Evolutionary conservation across 2,888 invertebrate species (phyloP), one percentile per base, ranked within the genome.

Genomic region (Bombylius discolor): DNA sequence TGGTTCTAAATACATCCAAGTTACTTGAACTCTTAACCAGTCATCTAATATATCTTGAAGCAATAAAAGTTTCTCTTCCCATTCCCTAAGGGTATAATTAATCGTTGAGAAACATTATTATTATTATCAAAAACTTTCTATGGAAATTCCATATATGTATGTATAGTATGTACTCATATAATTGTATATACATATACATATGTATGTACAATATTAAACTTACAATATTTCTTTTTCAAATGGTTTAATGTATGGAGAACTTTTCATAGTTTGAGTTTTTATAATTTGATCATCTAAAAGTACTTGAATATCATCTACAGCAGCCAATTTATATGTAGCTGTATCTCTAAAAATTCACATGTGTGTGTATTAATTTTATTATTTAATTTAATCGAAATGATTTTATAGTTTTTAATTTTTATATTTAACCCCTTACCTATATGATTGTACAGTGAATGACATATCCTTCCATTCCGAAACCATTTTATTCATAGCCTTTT

Each of bases 211-310:
- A 50, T 32, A 32, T 12, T 12, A 14, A 47, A 56, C 83, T 77
- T 75, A 89, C 89, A 82, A 64, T 61, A 89, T 88, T 68, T 86
- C 82, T 52, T 82, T 82, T 71, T 95, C 91, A 69, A 97, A 95
- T 0, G 96, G 96, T 69, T 93, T 94, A 61, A 96, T 94, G 66
- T 94, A 96, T 0, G 95, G 92, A 0, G 96, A 96, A 67, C 94
- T 94, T 74, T 95, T 89, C 94, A 97, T 96, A 1, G 96, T 95
- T 71, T 96, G 95, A 3, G 95, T 92, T 74, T 96, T 97, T 9
- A 96, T 89, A 62, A 97, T 87, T 70, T 97, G 96, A 71, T 97
- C 97, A 71, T 97, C 97, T 55, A 97, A 75, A 52, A 93, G 75
- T 44, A 93, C 77, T 73, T 97, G 96, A 67, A 97, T 94, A 65